phyloP scores from a whole-genome alignment of 2,113 vertebrate genomes.

The Lathamus discolor region DNA sequence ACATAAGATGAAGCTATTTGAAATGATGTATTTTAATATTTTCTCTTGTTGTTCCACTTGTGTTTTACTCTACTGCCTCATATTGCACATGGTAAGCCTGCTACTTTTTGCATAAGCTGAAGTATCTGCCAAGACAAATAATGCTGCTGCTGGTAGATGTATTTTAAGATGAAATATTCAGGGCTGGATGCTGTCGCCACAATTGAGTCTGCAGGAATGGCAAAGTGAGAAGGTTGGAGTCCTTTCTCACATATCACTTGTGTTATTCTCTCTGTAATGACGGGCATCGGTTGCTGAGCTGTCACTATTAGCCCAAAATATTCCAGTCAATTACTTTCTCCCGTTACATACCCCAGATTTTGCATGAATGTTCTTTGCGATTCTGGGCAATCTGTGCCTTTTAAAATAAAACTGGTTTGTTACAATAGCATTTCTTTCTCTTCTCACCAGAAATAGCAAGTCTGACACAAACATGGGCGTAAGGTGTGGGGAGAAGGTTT shows the following conservation, averaged over 20 bases:
- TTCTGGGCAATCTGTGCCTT: not conserved
- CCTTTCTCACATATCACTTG: not conserved
- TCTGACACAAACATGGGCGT: not conserved
- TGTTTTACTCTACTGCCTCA: slow-evolving; percentile 57
- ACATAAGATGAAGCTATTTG: not conserved
- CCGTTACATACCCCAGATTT: not conserved
- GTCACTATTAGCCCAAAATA: not conserved
- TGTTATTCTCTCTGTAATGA: not conserved
- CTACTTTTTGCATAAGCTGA: slow-evolving; percentile 29
- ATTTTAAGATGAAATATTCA: slow-evolving; percentile 6
- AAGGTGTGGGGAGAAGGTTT: not conserved
- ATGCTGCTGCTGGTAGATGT: not conserved
- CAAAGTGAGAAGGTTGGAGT: not conserved
- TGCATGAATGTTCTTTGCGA: not conserved
- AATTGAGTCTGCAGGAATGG: not conserved
- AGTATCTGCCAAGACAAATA: not conserved
- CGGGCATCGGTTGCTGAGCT: not conserved
- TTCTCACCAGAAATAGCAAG: not conserved
- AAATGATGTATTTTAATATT: not conserved
- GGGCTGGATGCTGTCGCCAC: not conserved
- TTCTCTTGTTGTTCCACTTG: slow-evolving; percentile 7
- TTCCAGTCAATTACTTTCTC: not conserved
- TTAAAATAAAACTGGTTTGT: not conserved
- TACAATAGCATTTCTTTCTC: not conserved
- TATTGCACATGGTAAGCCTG: slow-evolving; percentile 59